Evolutionary conservation across 2,797 vertebrate species (phyloP).

Genomic region (Lacerta agilis): DNA sequence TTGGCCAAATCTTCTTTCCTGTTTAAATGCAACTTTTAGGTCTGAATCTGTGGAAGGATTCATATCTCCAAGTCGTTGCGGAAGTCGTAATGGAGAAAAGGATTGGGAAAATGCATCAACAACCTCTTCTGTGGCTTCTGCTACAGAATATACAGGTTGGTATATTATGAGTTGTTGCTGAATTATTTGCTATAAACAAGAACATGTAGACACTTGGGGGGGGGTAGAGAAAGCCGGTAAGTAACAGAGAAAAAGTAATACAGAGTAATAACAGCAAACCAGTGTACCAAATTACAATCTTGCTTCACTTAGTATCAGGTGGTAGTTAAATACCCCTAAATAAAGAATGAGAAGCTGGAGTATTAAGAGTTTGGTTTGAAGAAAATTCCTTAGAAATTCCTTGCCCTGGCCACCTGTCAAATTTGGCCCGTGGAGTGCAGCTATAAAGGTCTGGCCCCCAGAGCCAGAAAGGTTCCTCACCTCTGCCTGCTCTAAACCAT

Average conservation of each 20-base stretch:
- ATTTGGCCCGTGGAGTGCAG: too few relatives aligned
- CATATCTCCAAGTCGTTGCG: conserved; percentile 90
- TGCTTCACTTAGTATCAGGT: too few relatives aligned
- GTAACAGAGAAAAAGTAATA: too few relatives aligned
- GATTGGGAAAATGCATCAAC: conserved; percentile 98
- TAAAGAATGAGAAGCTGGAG: too few relatives aligned
- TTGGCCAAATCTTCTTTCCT: neutral
- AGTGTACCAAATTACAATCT: too few relatives aligned
- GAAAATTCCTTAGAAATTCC: neutral
- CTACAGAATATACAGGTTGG: conserved; percentile 95
- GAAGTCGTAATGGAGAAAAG: conserved; percentile 95
- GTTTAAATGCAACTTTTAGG: conserved; percentile 73
- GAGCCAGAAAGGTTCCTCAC: neutral
- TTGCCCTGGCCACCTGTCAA: too few relatives aligned
- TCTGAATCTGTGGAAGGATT: conserved; percentile 96
- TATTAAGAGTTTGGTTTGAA: neutral
- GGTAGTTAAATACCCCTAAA: too few relatives aligned
- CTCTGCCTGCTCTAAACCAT: neutral
- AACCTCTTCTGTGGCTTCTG: conserved; percentile 95
- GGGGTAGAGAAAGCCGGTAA: too few relatives aligned
- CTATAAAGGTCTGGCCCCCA: neutral
- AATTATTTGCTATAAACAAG: too few relatives aligned
- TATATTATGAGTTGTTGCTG: neutral
- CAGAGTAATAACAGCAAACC: too few relatives aligned
- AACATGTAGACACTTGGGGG: too few relatives aligned